phyloP scores from a whole-genome alignment of 1,140 invertebrate species.

The Alviniconcha marisindica region DNA sequence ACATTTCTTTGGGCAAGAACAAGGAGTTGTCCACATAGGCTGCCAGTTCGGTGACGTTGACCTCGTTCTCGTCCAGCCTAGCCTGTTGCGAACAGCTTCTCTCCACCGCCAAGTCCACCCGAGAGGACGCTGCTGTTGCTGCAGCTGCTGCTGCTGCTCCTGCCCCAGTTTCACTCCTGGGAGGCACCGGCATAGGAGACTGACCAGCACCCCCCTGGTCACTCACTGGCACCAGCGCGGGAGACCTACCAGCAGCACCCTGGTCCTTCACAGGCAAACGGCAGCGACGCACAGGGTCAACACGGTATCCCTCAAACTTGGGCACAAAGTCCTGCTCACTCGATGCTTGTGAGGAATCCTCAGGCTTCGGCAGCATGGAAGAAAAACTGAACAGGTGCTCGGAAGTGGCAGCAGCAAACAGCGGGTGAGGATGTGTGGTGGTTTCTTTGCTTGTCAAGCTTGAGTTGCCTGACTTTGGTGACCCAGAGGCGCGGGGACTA shows the following conservation, averaged over 20 bases:
- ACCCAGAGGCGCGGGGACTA: background rate
- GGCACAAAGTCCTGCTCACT: background rate
- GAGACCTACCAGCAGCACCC: too few species aligned
- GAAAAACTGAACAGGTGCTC: background rate
- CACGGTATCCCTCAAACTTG: constrained; percentile 2
- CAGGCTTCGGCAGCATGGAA: background rate
- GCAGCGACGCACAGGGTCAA: background rate
- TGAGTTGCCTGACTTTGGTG: background rate
- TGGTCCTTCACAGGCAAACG: too few species aligned
- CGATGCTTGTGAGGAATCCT: too few species aligned
- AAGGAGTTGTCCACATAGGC: constrained; percentile 74
- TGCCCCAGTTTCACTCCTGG: too few species aligned
- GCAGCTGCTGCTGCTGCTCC: background rate
- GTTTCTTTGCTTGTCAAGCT: background rate
- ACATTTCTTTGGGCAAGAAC: constrained; percentile 75
- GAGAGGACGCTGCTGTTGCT: background rate
- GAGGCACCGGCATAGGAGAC: too few species aligned
- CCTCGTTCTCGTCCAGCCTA: constrained; percentile 60
- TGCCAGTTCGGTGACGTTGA: constrained; percentile 73
- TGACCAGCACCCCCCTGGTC: too few species aligned
- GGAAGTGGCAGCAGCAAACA: background rate
- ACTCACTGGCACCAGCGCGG: too few species aligned
- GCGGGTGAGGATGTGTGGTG: background rate
- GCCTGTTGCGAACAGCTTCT: constrained; percentile 70
- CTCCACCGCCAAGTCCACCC: constrained; percentile 42